Percentiles rank a stretch among this genome's conserved stretches.
Conservation (phyloP, 2,888 invertebrate genomes). For the Chouioia cunea region DNA sequence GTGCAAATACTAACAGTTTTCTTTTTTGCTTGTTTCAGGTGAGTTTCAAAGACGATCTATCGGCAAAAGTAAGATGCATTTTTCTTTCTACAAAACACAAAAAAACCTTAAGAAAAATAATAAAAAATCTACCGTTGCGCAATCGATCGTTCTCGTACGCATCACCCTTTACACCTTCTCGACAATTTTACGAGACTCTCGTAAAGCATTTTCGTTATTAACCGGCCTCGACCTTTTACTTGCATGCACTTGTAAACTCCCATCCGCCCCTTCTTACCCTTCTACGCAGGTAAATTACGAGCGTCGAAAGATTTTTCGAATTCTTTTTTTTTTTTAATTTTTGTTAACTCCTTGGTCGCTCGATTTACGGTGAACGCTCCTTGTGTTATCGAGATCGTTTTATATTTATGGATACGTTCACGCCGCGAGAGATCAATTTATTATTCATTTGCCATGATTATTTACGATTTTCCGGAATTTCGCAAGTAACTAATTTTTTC, state of each 20-base stretch:
- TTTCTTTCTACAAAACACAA: too few species aligned
- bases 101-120: too few species aligned
- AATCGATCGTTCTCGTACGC: too few species aligned
- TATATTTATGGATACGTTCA: slow-evolving; percentile 20
- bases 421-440: neutral
- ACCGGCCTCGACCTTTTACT: slow-evolving; percentile 11
- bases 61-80: too few species aligned
- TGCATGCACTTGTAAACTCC: too few species aligned
- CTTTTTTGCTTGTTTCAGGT: slow-evolving; percentile 35
- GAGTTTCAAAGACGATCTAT: slow-evolving; percentile 15
- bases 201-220: slow-evolving; percentile 44
- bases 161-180: slow-evolving; percentile 23
- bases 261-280: neutral
- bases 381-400: slow-evolving; percentile 33
- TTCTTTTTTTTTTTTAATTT: slow-evolving; percentile 14
- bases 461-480: too few species aligned
- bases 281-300: slow-evolving; percentile 39
- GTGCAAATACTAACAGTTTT: neutral
- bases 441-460: too few species aligned
- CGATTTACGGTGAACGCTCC: slow-evolving; percentile 17
- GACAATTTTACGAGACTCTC: slow-evolving; percentile 31
- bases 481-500: too few species aligned
- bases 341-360: neutral
- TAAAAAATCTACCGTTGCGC: too few species aligned
- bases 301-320: slow-evolving; percentile 22